Percentiles rank a stretch among this genome's conserved stretches.
Evolutionary conservation across 1,140 invertebrate species (phyloP).

Genomic region (Drosophila erecta): DNA sequence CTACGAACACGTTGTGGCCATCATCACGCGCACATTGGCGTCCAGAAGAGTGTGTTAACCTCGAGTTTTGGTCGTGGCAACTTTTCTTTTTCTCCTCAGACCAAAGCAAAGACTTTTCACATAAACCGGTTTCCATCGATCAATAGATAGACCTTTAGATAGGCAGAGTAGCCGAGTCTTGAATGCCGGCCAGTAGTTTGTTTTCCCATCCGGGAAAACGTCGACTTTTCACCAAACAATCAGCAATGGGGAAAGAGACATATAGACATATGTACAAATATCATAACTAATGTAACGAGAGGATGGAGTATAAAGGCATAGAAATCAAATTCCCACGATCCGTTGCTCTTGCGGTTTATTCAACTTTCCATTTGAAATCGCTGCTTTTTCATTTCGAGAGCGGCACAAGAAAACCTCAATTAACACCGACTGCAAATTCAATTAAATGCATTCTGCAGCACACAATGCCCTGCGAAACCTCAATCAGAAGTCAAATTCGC

Average conservation of each 20-base stretch:
- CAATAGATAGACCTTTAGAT: constrained; percentile 18
- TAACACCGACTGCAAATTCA: constrained; percentile 71
- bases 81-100: constrained; percentile 48
- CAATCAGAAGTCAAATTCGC: constrained; percentile 43
- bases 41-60: constrained; percentile 68
- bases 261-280: too few species aligned
- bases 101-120: constrained; percentile 22
- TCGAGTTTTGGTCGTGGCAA: constrained; percentile 29
- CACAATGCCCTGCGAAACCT: constrained; percentile 25
- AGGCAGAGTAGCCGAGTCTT: not conserved
- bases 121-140: constrained; percentile 41
- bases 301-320: not conserved
- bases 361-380: constrained; percentile 32
- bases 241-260: too few species aligned
- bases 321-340: constrained; percentile 23
- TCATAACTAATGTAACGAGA: not conserved
- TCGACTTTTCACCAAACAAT: not conserved
- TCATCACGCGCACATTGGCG: constrained; percentile 32
- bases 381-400: not conserved
- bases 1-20: constrained; percentile 19
- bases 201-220: constrained; percentile 13
- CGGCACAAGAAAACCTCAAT: constrained; percentile 47
- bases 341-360: constrained; percentile 33
- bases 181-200: constrained; percentile 2
- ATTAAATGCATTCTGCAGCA: constrained; percentile 65